Evolutionary conservation across 2,797 vertebrate species (phyloP).

Genomic region (Scolopax rusticola): DNA sequence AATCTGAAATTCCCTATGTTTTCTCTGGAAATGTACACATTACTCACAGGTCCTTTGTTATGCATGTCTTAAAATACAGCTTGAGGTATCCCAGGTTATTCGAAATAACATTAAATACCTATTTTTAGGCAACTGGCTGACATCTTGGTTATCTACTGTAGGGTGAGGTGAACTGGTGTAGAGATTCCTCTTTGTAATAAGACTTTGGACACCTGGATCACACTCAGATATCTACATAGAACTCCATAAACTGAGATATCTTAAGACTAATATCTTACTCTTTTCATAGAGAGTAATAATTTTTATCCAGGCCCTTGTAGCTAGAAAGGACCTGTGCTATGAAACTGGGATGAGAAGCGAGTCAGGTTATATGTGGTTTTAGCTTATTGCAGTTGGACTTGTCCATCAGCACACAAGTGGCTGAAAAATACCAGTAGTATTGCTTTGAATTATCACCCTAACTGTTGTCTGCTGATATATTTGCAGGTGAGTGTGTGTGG

Average conservation of each 20-base stretch:
- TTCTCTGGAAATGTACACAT: neutral
- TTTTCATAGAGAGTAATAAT: neutral
- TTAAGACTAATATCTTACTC: neutral
- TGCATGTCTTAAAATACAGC: neutral
- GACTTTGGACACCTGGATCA: neutral
- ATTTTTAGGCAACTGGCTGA: neutral
- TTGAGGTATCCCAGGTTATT: neutral
- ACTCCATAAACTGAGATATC: neutral
- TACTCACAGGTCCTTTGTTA: neutral
- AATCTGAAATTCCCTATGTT: neutral
- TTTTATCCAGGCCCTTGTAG: neutral
- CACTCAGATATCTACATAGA: neutral
- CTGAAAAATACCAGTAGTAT: neutral
- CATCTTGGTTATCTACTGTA: neutral
- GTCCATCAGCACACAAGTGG: neutral
- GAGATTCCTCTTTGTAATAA: neutral
- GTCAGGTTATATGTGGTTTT: neutral
- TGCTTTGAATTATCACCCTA: neutral
- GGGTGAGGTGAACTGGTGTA: neutral
- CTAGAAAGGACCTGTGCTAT: neutral
- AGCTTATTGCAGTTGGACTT: neutral
- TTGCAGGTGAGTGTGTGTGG: too few species aligned
- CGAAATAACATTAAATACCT: neutral
- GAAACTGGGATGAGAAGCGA: neutral
- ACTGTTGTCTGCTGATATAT: neutral